Conservation (phyloP, 2,888 invertebrate species). For the Parthenolecanium corni region DNA sequence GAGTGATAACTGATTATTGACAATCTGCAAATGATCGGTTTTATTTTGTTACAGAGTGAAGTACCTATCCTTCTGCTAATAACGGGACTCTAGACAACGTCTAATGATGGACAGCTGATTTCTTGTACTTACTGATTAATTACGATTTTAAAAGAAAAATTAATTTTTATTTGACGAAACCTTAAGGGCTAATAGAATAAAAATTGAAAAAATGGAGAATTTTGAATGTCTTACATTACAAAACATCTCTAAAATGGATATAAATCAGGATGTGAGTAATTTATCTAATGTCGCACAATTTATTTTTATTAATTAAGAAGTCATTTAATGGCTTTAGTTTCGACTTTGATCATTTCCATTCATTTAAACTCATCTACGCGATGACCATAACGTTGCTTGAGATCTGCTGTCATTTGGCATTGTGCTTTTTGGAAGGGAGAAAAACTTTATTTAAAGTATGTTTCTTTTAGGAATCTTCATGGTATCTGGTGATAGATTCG, state of each 20-base stretch:
- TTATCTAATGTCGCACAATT: background rate
- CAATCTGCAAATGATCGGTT: background rate
- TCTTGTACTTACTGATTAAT: conserved; percentile 15
- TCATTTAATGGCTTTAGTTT: conserved; percentile 15
- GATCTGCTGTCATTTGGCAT: background rate
- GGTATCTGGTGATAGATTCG: too few relatives aligned
- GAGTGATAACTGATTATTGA: too few relatives aligned
- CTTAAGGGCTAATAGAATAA: background rate
- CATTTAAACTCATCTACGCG: too few relatives aligned
- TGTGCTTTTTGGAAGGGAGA: background rate
- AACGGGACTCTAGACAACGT: background rate
- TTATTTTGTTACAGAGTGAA: conserved; percentile 25
- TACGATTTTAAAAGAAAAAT: conserved; percentile 5
- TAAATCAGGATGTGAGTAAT: conserved; percentile 26
- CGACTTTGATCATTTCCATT: background rate
- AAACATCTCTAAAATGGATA: conserved; percentile 27
- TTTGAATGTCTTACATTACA: conserved; percentile 20
- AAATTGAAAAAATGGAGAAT: conserved; percentile 12
- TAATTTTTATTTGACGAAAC: background rate
- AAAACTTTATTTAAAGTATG: too few relatives aligned
- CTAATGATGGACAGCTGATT: conserved; percentile 5
- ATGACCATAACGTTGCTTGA: background rate
- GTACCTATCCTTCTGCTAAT: conserved; percentile 4
- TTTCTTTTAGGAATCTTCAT: too few relatives aligned
- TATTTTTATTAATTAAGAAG: background rate